A percentile compares a stretch with the other conserved stretches of the same genome.
phyloP scores from a whole-genome alignment of 1,140 invertebrate species.

The Cyrtorhinus lividipennis region DNA sequence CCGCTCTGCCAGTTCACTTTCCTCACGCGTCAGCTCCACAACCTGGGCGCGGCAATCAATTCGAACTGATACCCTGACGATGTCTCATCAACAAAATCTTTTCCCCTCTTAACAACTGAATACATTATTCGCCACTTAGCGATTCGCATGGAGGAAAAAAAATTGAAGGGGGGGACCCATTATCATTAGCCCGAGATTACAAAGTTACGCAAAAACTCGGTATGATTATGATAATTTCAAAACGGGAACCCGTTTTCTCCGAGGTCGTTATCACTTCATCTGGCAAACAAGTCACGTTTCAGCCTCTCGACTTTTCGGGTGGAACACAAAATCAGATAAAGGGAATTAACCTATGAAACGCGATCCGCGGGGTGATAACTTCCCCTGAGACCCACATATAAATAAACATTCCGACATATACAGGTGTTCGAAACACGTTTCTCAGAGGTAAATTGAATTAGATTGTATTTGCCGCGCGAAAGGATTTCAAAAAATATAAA shows the following conservation, averaged over 20 bases:
- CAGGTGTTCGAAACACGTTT: too few species aligned
- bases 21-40: too few species aligned
- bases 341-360: neutral
- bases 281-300: constrained; percentile 1
- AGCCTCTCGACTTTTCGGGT: constrained; percentile 1
- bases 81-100: neutral
- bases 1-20: too few species aligned
- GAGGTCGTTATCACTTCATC: constrained; percentile 2
- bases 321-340: neutral
- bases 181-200: neutral
- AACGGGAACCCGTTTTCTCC: neutral
- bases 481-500: too few species aligned
- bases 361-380: neutral
- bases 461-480: too few species aligned
- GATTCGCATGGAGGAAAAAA: neutral
- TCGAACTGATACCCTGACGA: too few species aligned
- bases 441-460: too few species aligned
- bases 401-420: neutral
- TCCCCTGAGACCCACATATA: neutral
- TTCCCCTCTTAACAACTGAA: neutral
- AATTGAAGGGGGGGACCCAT: neutral
- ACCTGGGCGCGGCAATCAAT: too few species aligned
- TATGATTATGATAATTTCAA: constrained; percentile 8
- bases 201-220: neutral
- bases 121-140: neutral